Conservation (phyloP, 2,797 vertebrate genomes). For the Acrossocheilus wenchowensis region DNA sequence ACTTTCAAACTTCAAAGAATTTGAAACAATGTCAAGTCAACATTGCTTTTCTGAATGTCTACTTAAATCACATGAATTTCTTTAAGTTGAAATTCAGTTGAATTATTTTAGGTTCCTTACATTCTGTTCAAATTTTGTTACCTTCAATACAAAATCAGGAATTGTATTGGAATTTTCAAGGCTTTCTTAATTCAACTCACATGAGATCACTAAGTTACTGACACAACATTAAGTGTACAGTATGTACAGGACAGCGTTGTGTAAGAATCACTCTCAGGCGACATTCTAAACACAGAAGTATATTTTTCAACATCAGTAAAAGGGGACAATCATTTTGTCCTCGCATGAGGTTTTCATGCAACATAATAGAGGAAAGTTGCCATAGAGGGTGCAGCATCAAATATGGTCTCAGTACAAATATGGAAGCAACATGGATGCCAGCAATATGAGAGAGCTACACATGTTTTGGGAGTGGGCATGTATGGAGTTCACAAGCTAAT, state of each 20-base stretch:
- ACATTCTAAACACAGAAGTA: conserved; percentile 75
- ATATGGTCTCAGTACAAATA: conserved; percentile 59
- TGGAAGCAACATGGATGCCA: conserved; percentile 51
- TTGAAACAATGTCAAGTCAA: not conserved
- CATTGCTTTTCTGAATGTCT: not conserved
- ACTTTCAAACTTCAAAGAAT: not conserved
- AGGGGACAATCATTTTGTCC: conserved; percentile 76
- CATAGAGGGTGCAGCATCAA: conserved; percentile 59
- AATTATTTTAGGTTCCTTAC: not conserved
- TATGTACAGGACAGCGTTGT: conserved; percentile 14
- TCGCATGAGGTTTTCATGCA: conserved; percentile 81
- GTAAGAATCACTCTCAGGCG: conserved; percentile 60
- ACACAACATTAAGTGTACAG: not conserved
- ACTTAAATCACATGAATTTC: not conserved
- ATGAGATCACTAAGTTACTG: not conserved
- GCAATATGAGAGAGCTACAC: conserved; percentile 38
- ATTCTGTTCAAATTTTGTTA: not conserved
- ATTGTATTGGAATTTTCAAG: not conserved
- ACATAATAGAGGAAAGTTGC: conserved; percentile 74
- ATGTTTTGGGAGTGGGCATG: conserved; percentile 27
- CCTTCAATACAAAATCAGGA: not conserved
- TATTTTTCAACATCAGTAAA: conserved; percentile 74
- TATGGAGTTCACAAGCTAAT: conserved; percentile 26
- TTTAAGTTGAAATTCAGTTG: not conserved
- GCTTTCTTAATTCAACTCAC: not conserved